These are phyloP conservation scores for Ahaetulla prasina DNA, from an alignment of 2,113 vertebrate genomes.

Conservation along the genomic window DNA sequence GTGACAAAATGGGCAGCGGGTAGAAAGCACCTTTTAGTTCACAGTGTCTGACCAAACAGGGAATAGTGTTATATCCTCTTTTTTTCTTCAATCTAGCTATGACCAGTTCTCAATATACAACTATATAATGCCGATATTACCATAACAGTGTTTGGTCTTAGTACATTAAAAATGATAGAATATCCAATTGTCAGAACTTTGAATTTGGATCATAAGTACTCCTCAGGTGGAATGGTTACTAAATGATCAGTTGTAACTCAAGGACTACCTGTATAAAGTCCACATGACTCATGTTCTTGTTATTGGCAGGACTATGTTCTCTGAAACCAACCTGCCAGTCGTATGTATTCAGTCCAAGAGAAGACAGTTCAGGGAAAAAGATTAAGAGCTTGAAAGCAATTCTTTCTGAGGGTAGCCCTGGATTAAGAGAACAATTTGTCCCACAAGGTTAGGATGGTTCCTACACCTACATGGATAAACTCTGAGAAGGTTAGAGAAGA, in stretches of 20 bases:
- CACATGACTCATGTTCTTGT: background rate
- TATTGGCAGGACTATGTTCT: background rate
- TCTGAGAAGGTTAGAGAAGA: background rate
- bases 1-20: background rate
- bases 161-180: background rate
- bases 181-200: background rate
- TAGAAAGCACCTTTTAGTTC: background rate
- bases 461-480: background rate
- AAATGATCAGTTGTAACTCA: background rate
- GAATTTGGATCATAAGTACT: background rate
- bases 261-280: background rate
- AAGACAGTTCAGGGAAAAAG: background rate
- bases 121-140: background rate
- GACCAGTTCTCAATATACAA: background rate
- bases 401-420: background rate
- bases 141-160: background rate
- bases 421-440: background rate
- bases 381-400: background rate
- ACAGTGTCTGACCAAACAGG: background rate
- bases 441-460: background rate
- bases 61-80: background rate
- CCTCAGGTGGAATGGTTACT: background rate
- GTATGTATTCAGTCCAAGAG: background rate
- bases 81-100: background rate
- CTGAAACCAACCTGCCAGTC: background rate